These are phyloP conservation scores for Microctonus brassicae DNA, from an alignment of 2,888 invertebrate species.

Conservation along the genomic window DNA sequence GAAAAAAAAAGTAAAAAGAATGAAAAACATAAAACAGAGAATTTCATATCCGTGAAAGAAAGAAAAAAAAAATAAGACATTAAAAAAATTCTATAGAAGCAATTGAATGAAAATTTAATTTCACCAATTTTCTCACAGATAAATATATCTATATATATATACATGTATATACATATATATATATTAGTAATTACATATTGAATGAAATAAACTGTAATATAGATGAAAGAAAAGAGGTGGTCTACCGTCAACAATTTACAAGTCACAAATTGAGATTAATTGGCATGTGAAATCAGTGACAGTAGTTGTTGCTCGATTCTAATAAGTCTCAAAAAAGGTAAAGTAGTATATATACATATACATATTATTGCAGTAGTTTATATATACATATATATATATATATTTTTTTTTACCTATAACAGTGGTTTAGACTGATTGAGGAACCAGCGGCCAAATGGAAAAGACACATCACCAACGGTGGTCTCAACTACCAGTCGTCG, in stretches of 20 bases:
- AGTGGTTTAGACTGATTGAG: slow-evolving; percentile 1
- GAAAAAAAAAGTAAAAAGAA: neutral
- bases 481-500: slow-evolving; percentile 34
- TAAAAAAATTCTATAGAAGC: slow-evolving; percentile 38
- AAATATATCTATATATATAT: neutral
- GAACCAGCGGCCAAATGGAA: neutral
- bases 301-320: slow-evolving; percentile 23
- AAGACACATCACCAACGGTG: slow-evolving; percentile 31
- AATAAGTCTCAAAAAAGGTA: neutral
- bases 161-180: neutral
- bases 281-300: slow-evolving; percentile 25
- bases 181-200: neutral
- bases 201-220: slow-evolving; percentile 12
- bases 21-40: neutral
- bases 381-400: neutral
- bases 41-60: neutral
- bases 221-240: slow-evolving; percentile 24
- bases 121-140: slow-evolving; percentile 40
- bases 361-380: neutral
- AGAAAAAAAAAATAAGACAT: slow-evolving; percentile 28
- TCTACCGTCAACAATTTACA: slow-evolving; percentile 34
- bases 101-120: slow-evolving; percentile 55
- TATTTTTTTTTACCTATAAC: too few relatives aligned
- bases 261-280: slow-evolving; percentile 35
- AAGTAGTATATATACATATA: slow-evolving; percentile 25